phyloP scores from a whole-genome alignment of 2,888 invertebrate species.

The Cosmia pyralina region DNA sequence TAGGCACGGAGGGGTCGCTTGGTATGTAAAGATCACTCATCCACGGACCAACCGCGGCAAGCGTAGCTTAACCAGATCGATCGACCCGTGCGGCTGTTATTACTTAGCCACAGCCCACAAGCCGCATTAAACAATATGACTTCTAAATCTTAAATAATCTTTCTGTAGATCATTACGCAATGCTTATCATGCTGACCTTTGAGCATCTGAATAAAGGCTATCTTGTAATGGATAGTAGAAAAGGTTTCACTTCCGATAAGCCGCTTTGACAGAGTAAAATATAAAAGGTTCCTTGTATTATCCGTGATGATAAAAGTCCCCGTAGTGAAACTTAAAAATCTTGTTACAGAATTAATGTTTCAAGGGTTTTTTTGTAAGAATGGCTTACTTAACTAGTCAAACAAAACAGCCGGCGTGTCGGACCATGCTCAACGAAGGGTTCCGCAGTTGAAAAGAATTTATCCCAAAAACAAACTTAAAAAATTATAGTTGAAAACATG shows the following conservation, averaged over 20 bases:
- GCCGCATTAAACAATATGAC: too few relatives aligned
- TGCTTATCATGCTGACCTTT: conserved; percentile 19
- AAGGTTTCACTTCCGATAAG: conserved; percentile 54
- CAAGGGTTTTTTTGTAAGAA: not conserved
- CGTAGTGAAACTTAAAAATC: conserved; percentile 15
- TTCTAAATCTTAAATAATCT: too few relatives aligned
- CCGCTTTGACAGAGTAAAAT: conserved; percentile 46
- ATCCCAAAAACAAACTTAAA: too few relatives aligned
- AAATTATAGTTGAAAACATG: too few relatives aligned
- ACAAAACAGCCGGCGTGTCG: not conserved
- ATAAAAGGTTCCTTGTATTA: conserved; percentile 42
- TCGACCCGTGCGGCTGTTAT: too few relatives aligned
- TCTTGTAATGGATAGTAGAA: conserved; percentile 26
- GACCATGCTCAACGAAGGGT: too few relatives aligned
- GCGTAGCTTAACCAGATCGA: too few relatives aligned
- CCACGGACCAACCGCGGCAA: too few relatives aligned
- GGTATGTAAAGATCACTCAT: too few relatives aligned
- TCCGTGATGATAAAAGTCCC: conserved; percentile 34
- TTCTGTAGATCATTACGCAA: not conserved
- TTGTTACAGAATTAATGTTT: conserved; percentile 31
- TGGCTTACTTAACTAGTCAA: not conserved
- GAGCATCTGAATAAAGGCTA: conserved; percentile 13
- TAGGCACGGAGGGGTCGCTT: too few relatives aligned
- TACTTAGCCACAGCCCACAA: too few relatives aligned
- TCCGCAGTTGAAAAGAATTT: too few relatives aligned